Evolutionary conservation across 2,888 invertebrate genomes (phyloP), one percentile per base, ranked within the genome.

Genomic region (Cenopis cana): DNA sequence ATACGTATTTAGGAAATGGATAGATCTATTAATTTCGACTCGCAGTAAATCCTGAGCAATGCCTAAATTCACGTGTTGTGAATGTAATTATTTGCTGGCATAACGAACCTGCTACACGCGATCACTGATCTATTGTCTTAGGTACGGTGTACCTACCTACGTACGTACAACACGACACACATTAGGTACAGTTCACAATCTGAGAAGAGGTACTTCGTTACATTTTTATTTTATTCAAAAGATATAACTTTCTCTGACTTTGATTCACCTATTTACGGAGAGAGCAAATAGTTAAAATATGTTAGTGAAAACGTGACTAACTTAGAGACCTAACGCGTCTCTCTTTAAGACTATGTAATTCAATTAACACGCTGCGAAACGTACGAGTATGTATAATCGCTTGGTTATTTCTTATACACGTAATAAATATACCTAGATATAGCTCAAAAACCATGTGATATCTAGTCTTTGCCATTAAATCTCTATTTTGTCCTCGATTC

Each of bases 371-470:
- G 14, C 50, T 49, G 56, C 56, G 55, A 33, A 8, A 49, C 18
- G 18, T 52, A 41, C 11, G 46, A 41, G 57, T 71, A 59, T 41
- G 77, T 81, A 79, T 83, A 79, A 76, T 81, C 81, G 84, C 76
- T 79, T 80, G 79, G 79, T 80, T 77, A 81, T 80, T 81, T 81
- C 79, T 64, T 64, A 64, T 81, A 83, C 82, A 82, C 69, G 56
- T 65, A 54, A 60, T 60, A 55, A 65, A 67, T 67, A 61, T 56
- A 71, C 55, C 71, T 86, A 86, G 81, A 78, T 86, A 88, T 88
- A 89, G 91, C 92, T 92, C 90, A 91, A 91, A 90, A 86, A 90
- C 70, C 70, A 91, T 92, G 93, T 93, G 93, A 93, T 93, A 93
- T 92, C 91, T 91, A 93, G 91, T 92, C 91, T 89, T 89, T 88